Conservation (phyloP, 2,113 vertebrate species). For the Aphyosemion australe region DNA sequence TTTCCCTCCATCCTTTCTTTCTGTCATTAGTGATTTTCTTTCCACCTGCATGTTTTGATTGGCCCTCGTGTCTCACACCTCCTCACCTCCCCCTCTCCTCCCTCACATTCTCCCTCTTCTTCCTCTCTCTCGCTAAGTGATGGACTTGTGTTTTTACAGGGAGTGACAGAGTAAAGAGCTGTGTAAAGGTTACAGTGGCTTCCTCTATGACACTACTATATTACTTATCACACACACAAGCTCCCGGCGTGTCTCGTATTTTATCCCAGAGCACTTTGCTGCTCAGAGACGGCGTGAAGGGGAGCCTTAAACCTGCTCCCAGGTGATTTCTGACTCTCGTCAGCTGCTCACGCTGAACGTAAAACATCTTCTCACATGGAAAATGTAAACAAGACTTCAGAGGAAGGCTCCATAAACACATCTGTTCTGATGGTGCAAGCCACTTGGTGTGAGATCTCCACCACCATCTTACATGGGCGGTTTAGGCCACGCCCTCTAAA, state of each 20-base stretch:
- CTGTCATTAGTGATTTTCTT: neutral
- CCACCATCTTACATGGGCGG: too few species aligned
- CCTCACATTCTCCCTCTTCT: slow-evolving; percentile 6
- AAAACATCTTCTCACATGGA: neutral
- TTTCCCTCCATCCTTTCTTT: neutral
- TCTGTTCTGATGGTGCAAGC: too few species aligned
- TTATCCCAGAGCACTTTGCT: slow-evolving; percentile 38
- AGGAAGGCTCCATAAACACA: too few species aligned
- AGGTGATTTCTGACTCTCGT: neutral
- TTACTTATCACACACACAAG: slow-evolving; percentile 56
- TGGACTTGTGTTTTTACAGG: slow-evolving; percentile 68
- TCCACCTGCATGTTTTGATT: neutral
- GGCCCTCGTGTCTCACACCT: neutral
- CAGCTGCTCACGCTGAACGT: neutral
- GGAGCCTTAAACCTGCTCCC: neutral
- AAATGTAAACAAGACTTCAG: too few species aligned
- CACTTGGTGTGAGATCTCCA: too few species aligned
- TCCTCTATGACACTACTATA: slow-evolving; percentile 68
- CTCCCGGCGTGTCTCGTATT: slow-evolving; percentile 21
- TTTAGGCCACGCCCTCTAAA: too few species aligned
- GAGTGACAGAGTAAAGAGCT: slow-evolving; percentile 75
- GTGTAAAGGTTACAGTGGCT: slow-evolving; percentile 75
- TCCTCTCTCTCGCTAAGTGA: slow-evolving; percentile 48
- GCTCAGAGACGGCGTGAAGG: slow-evolving; percentile 20
- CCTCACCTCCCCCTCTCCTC: slow-evolving; percentile 7